A percentile compares a stretch with the other conserved stretches of the same genome.
These are phyloP conservation scores for Cyprinella venusta DNA, from an alignment of 2,797 vertebrate species.

Conservation along the genomic window DNA sequence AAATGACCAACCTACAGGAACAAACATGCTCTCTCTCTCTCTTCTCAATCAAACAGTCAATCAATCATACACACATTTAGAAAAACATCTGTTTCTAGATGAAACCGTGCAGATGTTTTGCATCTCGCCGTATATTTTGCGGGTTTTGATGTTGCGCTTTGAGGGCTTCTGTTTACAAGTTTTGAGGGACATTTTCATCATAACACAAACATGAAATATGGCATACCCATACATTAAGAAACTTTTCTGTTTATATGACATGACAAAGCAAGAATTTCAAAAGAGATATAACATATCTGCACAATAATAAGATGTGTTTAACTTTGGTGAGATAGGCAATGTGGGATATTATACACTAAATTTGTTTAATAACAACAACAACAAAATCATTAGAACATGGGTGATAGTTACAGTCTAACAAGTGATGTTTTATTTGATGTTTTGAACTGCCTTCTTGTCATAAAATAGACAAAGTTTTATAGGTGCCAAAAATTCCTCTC, in stretches of 20 bases:
- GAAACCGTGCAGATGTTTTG: constrained; percentile 30
- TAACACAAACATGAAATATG: constrained; percentile 56
- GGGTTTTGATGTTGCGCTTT: constrained; percentile 30
- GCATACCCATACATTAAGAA: constrained; percentile 29
- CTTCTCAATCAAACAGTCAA: constrained; percentile 33
- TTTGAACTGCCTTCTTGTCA: constrained; percentile 7
- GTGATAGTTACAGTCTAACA: not conserved
- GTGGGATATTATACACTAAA: not conserved
- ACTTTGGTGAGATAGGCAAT: too few relatives aligned
- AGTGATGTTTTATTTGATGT: constrained; percentile 33
- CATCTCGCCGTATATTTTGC: not conserved
- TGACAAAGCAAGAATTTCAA: not conserved
- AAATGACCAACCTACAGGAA: constrained; percentile 54
- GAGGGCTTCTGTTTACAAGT: constrained; percentile 56
- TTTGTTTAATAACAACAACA: not conserved
- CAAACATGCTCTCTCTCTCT: constrained; percentile 21
- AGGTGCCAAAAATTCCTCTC: not conserved
- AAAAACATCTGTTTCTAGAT: constrained; percentile 34
- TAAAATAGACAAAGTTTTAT: not conserved
- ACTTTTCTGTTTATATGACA: not conserved
- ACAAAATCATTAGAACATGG: not conserved
- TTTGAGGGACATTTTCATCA: constrained; percentile 49
- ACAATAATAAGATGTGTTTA: not conserved
- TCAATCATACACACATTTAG: constrained; percentile 21
- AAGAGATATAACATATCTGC: not conserved